Conservation (phyloP, 2,797 vertebrate species). For the Pseudopleuronectes americanus region DNA sequence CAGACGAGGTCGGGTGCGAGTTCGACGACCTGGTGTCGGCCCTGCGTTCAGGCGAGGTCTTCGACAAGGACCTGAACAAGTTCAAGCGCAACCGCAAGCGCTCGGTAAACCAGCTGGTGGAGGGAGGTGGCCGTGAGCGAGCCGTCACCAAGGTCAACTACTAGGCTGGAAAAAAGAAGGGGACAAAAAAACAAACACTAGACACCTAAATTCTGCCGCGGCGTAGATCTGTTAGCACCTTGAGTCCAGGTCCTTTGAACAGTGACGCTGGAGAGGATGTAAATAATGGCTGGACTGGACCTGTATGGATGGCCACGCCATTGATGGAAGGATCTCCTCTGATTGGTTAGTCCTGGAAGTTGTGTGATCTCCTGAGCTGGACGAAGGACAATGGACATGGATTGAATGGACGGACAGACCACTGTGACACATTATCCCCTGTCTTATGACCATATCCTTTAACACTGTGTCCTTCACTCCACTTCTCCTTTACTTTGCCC, state of each 20-base stretch:
- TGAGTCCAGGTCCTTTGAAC: constrained; percentile 42
- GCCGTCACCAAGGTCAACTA: constrained; percentile 93
- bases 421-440: constrained; percentile 68
- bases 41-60: constrained; percentile 95
- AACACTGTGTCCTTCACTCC: constrained; percentile 60
- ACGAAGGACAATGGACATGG: constrained; percentile 36
- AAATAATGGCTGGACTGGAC: constrained; percentile 62
- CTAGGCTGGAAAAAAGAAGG: constrained; percentile 70
- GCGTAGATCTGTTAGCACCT: constrained; percentile 49
- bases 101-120: constrained; percentile 89
- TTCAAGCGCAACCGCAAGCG: constrained; percentile 97
- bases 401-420: constrained; percentile 62
- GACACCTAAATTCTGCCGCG: constrained; percentile 44
- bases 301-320: constrained; percentile 15
- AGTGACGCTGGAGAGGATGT: constrained; percentile 40
- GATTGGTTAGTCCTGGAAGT: constrained; percentile 46
- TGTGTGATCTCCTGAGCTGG: constrained; percentile 49
- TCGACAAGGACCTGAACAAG: constrained; percentile 98
- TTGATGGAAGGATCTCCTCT: constrained; percentile 58
- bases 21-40: constrained; percentile 97
- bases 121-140: constrained; percentile 90
- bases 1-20: constrained; percentile 94
- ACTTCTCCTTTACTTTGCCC: constrained; percentile 17
- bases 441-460: constrained; percentile 45
- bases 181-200: not conserved